Evolutionary conservation across 2,888 invertebrate species (phyloP).

Genomic region (Parascotia fuliginaria): DNA sequence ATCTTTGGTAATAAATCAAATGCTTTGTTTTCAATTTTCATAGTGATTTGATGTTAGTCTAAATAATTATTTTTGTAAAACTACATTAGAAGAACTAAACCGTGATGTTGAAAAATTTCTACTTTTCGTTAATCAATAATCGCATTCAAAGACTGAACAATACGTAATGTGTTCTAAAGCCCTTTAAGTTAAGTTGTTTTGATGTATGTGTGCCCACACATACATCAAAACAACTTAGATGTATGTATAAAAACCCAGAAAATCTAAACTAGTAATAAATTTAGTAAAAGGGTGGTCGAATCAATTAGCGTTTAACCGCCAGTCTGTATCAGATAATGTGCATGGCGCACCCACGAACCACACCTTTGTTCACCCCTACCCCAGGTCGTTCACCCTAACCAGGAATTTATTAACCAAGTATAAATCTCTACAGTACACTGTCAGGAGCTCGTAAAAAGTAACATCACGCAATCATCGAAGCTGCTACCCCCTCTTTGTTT

Average conservation of each 20-base stretch:
- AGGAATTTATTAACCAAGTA: conserved; percentile 73
- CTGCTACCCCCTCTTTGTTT: conserved; percentile 57
- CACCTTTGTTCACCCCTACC: conserved; percentile 58
- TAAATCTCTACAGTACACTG: conserved; percentile 62
- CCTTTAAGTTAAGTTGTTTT: no score
- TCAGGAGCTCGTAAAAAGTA: conserved; percentile 52
- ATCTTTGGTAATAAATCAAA: conserved; percentile 12
- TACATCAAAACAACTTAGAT: no score
- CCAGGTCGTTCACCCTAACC: conserved; percentile 60
- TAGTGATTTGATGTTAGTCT: not conserved
- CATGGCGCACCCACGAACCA: conserved; percentile 57
- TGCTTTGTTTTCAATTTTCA: conserved; percentile 10
- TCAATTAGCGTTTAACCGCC: conserved; percentile 17
- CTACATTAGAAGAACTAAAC: no score
- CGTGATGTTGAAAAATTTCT: no score
- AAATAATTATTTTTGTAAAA: conserved; percentile 10
- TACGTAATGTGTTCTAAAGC: no score
- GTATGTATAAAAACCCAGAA: not conserved
- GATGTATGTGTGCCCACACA: no score
- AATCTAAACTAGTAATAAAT: not conserved
- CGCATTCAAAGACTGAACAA: no score
- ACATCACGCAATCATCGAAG: conserved; percentile 60
- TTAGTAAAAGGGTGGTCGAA: not conserved
- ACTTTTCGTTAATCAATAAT: no score
- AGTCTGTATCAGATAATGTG: conserved; percentile 48